phyloP scores from a whole-genome alignment of 2,113 vertebrate genomes.

The Hemibagrus wyckioides region DNA sequence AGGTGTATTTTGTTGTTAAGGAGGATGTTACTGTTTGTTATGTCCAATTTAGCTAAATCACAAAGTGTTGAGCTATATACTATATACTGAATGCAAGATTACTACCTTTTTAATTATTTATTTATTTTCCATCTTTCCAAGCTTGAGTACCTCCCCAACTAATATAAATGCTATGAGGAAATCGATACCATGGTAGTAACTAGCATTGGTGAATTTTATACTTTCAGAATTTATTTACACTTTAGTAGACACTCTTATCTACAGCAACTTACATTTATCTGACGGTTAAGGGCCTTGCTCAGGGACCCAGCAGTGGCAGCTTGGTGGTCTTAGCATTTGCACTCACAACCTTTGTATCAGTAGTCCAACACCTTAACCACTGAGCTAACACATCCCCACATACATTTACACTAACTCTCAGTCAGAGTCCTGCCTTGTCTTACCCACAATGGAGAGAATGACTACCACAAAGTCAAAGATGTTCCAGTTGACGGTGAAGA shows the following conservation, averaged over 20 bases:
- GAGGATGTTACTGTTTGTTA: not conserved
- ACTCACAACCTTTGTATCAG: too few species aligned
- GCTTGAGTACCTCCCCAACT: not conserved
- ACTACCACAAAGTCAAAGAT: constrained; percentile 99
- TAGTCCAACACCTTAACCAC: too few species aligned
- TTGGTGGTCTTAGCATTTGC: too few species aligned
- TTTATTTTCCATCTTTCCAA: not conserved
- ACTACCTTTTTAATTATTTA: not conserved
- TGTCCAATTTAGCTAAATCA: not conserved
- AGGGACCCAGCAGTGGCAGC: too few species aligned
- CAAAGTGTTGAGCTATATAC: not conserved
- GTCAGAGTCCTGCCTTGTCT: constrained; percentile 50
- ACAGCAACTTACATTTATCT: too few species aligned
- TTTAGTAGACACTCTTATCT: too few species aligned
- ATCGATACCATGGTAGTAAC: not conserved
- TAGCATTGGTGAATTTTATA: not conserved
- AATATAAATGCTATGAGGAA: not conserved
- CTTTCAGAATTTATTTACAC: too few species aligned
- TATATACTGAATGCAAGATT: not conserved
- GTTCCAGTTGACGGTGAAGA: constrained; percentile 98
- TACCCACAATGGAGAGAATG: constrained; percentile 95
- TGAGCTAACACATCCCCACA: too few species aligned
- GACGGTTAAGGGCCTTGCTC: not conserved
- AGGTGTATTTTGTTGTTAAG: not conserved
- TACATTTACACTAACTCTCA: not conserved